Conservation (phyloP, 2,888 invertebrate species). For the Clanis bilineata region DNA sequence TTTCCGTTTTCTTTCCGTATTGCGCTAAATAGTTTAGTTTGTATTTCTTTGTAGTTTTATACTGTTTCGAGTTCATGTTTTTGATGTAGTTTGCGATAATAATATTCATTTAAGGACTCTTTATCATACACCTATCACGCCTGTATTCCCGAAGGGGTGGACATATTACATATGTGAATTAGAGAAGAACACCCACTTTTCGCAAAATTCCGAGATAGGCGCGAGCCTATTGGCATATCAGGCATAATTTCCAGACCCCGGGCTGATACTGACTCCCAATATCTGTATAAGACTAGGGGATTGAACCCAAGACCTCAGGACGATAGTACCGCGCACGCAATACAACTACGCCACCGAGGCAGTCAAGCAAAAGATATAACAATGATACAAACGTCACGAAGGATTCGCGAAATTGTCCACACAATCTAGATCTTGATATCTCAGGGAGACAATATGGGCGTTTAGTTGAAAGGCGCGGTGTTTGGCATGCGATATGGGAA, state of each 20-base stretch:
- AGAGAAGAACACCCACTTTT: too few relatives aligned
- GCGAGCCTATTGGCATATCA: too few relatives aligned
- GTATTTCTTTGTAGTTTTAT: not conserved
- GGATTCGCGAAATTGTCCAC: not conserved
- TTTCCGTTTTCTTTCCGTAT: not conserved
- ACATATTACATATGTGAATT: too few relatives aligned
- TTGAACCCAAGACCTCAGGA: too few relatives aligned
- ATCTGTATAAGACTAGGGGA: too few relatives aligned
- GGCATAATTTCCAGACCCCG: too few relatives aligned
- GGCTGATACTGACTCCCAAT: too few relatives aligned
- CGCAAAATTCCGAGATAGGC: too few relatives aligned
- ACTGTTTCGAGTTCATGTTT: not conserved
- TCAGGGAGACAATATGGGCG: not conserved
- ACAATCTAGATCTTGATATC: slow-evolving; percentile 8
- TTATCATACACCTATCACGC: too few relatives aligned
- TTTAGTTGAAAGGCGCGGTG: not conserved
- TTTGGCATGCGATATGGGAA: not conserved
- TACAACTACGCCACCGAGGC: too few relatives aligned
- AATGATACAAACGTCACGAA: slow-evolving; percentile 10
- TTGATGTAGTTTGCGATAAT: not conserved
- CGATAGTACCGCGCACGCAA: not conserved
- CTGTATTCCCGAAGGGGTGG: too few relatives aligned
- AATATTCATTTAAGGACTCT: too few relatives aligned
- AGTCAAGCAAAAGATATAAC: slow-evolving; percentile 1
- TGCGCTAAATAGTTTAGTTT: not conserved